A percentile compares a stretch with the other conserved stretches of the same genome.
Evolutionary conservation across 2,113 vertebrate genomes (phyloP).

Genomic region (Mormoops blainvillei): DNA sequence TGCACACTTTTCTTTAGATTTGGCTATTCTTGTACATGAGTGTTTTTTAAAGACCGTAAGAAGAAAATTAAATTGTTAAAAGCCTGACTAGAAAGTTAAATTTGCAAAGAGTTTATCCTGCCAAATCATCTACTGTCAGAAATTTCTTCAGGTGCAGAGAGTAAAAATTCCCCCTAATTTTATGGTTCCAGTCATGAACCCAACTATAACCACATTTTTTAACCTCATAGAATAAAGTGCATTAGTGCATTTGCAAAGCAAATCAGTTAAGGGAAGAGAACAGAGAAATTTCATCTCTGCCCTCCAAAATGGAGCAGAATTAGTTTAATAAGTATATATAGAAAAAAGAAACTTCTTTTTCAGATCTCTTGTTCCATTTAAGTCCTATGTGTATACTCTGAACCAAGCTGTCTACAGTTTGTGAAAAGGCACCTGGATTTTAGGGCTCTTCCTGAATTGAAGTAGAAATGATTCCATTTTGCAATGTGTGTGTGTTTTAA

Average conservation of each 20-base stretch:
- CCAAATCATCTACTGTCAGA: slow-evolving; percentile 15
- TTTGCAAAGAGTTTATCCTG: background rate
- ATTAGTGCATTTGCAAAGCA: background rate
- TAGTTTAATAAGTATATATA: background rate
- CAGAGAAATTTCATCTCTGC: background rate
- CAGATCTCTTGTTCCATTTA: background rate
- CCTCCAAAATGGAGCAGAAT: background rate
- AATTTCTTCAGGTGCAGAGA: slow-evolving; percentile 14
- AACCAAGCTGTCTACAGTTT: background rate
- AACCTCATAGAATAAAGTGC: background rate
- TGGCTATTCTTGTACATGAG: background rate
- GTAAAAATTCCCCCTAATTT: background rate
- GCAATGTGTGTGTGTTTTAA: background rate
- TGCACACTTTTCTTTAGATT: background rate
- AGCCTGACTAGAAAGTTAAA: slow-evolving; percentile 27
- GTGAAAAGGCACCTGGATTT: slow-evolving; percentile 7
- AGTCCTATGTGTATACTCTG: background rate
- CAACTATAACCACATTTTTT: background rate
- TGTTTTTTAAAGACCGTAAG: slow-evolving; percentile 7
- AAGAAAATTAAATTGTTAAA: slow-evolving; percentile 40
- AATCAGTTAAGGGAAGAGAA: background rate
- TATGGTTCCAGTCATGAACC: background rate
- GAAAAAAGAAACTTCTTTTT: background rate
- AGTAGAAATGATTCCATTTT: background rate
- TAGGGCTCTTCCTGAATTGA: background rate